phyloP scores from a whole-genome alignment of 2,113 vertebrate species.

The Syrmaticus mikado region DNA sequence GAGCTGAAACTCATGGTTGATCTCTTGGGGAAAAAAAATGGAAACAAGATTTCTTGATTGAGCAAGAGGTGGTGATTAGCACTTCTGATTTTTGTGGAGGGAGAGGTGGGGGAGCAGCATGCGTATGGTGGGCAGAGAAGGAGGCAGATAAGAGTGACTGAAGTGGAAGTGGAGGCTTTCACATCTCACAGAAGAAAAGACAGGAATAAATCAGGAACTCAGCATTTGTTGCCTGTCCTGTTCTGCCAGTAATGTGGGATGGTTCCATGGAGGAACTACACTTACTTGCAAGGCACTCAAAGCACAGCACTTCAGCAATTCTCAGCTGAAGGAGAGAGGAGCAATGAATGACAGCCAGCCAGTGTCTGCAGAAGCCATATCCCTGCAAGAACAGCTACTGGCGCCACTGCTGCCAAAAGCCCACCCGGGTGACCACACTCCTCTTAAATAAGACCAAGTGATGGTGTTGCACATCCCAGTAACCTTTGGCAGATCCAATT shows the following conservation, averaged over 20 bases:
- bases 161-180: neutral
- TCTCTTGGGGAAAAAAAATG: neutral
- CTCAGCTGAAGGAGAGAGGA: neutral
- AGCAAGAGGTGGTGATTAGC: no score
- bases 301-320: neutral
- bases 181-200: neutral
- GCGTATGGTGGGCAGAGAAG: neutral
- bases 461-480: neutral
- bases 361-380: rapidly evolving
- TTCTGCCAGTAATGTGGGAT: neutral
- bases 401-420: neutral
- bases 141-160: neutral
- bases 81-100: no score
- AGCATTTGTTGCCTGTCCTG: neutral
- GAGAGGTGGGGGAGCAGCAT: neutral
- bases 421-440: neutral
- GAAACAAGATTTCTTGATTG: no score
- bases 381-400: neutral
- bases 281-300: neutral
- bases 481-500: neutral
- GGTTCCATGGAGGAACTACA: neutral
- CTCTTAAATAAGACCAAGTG: neutral
- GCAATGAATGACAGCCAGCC: neutral
- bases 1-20: neutral
- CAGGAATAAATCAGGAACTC: neutral